Conservation (phyloP, 2,797 vertebrate species). For the Carduelis carduelis region DNA sequence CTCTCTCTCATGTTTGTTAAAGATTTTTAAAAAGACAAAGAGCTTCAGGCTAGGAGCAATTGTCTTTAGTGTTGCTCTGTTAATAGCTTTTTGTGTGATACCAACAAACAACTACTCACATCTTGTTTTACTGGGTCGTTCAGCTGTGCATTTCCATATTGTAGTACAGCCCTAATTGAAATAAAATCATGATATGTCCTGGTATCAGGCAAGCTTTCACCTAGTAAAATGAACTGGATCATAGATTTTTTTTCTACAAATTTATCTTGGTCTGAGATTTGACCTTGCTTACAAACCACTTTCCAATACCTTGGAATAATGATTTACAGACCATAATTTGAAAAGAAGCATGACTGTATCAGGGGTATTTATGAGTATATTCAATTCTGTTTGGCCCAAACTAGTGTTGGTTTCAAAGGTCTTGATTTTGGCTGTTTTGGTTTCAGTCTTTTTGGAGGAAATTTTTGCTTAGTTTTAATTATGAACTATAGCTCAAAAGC, state of each 20-base stretch:
- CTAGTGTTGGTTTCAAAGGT: neutral
- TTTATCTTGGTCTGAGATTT: neutral
- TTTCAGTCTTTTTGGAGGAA: neutral
- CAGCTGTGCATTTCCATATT: neutral
- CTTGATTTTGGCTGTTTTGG: neutral
- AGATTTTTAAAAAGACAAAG: neutral
- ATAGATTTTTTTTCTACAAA: neutral
- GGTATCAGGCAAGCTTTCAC: neutral
- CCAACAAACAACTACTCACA: neutral
- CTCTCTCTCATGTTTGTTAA: neutral
- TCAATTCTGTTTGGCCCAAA: neutral
- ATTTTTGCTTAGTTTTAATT: neutral
- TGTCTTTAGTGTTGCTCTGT: neutral
- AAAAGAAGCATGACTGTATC: neutral
- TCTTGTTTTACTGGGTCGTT: neutral
- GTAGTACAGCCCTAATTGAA: neutral
- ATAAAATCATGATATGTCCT: neutral
- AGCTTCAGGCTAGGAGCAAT: neutral
- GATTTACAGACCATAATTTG: neutral
- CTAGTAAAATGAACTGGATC: neutral
- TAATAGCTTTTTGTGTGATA: neutral
- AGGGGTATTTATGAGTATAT: neutral
- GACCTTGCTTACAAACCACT: neutral
- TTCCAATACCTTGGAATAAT: neutral
- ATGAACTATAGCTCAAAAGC: neutral